These are phyloP conservation scores for Eupithecia subumbrata DNA, from an alignment of 2,888 invertebrate genomes.

Conservation along the genomic window DNA sequence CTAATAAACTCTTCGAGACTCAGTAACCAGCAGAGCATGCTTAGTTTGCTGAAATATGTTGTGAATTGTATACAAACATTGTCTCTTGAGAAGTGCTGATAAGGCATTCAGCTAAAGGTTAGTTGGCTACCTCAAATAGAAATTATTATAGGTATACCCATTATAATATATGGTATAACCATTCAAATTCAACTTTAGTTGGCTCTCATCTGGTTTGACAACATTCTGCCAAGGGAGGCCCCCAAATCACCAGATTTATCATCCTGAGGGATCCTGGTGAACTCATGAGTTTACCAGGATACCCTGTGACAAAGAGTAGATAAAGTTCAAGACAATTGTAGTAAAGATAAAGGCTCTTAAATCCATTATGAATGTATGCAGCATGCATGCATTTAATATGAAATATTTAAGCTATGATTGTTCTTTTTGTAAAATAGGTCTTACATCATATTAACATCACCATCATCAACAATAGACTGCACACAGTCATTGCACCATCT, in stretches of 20 bases:
- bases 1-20: too few species aligned
- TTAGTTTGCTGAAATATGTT: too few species aligned
- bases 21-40: too few species aligned
- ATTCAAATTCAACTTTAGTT: background rate
- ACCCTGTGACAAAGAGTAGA: background rate
- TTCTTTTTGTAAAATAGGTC: conserved; percentile 37
- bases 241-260: background rate
- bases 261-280: background rate
- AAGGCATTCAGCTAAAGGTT: background rate
- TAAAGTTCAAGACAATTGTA: background rate
- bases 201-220: background rate
- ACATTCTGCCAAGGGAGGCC: background rate
- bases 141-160: too few species aligned
- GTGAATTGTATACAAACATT: background rate
- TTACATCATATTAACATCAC: conserved; percentile 78
- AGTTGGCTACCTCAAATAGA: background rate
- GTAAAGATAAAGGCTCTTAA: too few species aligned
- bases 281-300: background rate
- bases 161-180: background rate
- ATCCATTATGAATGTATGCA: too few species aligned
- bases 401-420: too few species aligned
- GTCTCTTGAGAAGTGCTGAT: background rate
- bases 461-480: conserved; percentile 73
- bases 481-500: conserved; percentile 71
- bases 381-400: too few species aligned